These are phyloP conservation scores for Congeria kusceri DNA, from an alignment of 2,888 invertebrate species.

Conservation along the genomic window DNA sequence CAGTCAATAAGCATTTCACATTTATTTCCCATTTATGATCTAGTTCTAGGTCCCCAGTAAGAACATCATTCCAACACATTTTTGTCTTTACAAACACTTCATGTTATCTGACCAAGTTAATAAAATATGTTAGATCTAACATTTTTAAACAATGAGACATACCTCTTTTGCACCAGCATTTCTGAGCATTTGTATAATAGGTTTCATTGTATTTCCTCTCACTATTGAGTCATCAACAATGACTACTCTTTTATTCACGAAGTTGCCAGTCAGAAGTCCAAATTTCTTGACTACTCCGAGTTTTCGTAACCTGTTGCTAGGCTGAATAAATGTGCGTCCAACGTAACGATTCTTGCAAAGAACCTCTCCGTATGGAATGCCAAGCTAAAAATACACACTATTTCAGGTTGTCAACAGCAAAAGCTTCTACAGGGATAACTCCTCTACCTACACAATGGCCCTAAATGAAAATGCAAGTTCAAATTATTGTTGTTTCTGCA, in stretches of 20 bases:
- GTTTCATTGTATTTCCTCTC: slow-evolving; percentile 97
- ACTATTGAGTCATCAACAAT: slow-evolving; percentile 99
- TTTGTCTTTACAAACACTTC: no score
- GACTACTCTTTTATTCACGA: slow-evolving; percentile 94
- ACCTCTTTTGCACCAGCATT: slow-evolving; percentile 98
- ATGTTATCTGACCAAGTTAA: no score
- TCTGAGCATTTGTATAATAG: slow-evolving; percentile 95
- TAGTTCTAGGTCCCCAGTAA: no score
- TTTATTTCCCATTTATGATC: no score
- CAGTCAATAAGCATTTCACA: no score
- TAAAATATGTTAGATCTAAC: no score
- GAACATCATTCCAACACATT: no score
- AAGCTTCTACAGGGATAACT: no score
- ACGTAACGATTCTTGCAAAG: slow-evolving; percentile 98
- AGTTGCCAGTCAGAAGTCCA: slow-evolving; percentile 96
- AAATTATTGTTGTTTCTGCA: no score
- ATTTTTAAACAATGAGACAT: slow-evolving; percentile 9
- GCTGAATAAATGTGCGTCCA: slow-evolving; percentile 99
- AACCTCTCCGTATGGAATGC: slow-evolving; percentile 90
- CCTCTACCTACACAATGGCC: no score
- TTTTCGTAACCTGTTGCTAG: slow-evolving; percentile 94
- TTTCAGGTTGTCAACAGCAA: no score
- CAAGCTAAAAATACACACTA: slow-evolving; percentile 76
- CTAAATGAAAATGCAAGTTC: no score
- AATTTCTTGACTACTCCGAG: slow-evolving; percentile 98